Percentiles rank a stretch among this genome's conserved stretches.
These are phyloP conservation scores for Choristoneura fumiferana DNA, from an alignment of 1,140 invertebrate species.

Conservation along the genomic window DNA sequence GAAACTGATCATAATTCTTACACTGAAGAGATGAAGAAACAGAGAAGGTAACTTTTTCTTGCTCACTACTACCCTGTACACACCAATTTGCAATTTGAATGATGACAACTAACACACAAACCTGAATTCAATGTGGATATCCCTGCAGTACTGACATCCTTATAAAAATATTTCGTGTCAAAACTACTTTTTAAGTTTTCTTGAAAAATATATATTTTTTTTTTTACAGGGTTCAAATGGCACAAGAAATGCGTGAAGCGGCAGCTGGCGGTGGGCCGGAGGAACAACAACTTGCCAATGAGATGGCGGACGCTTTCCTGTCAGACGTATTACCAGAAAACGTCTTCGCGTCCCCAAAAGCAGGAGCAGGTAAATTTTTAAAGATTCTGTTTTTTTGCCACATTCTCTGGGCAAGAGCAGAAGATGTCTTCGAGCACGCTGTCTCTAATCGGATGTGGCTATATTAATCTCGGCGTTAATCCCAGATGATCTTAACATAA, in stretches of 20 bases:
- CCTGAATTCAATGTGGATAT: constrained; percentile 54
- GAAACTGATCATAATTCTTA: constrained; percentile 99
- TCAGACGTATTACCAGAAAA: constrained; percentile 96
- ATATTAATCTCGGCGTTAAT: constrained; percentile 73
- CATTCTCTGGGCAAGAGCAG: constrained; percentile 75
- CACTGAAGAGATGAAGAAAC: constrained; percentile 97
- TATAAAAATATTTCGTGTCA: neutral
- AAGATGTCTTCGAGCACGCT: constrained; percentile 48
- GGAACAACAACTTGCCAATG: constrained; percentile 95
- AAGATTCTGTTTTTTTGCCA: constrained; percentile 39
- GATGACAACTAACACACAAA: constrained; percentile 66
- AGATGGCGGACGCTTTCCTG: constrained; percentile 98
- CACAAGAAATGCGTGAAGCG: constrained; percentile 97
- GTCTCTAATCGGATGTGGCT: constrained; percentile 73
- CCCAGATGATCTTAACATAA: constrained; percentile 63
- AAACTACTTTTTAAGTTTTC: neutral
- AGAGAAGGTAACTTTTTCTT: constrained; percentile 84
- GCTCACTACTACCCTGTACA: neutral
- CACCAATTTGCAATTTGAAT: constrained; percentile 31
- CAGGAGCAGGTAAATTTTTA: constrained; percentile 90
- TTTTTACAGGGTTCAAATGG: constrained; percentile 83
- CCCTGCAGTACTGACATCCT: constrained; percentile 64
- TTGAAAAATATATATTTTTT: constrained; percentile 4
- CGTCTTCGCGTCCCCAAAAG: constrained; percentile 97
- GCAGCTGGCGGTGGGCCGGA: constrained; percentile 89